Conservation (phyloP, 2,888 invertebrate species). For the Acrobasis repandana region DNA sequence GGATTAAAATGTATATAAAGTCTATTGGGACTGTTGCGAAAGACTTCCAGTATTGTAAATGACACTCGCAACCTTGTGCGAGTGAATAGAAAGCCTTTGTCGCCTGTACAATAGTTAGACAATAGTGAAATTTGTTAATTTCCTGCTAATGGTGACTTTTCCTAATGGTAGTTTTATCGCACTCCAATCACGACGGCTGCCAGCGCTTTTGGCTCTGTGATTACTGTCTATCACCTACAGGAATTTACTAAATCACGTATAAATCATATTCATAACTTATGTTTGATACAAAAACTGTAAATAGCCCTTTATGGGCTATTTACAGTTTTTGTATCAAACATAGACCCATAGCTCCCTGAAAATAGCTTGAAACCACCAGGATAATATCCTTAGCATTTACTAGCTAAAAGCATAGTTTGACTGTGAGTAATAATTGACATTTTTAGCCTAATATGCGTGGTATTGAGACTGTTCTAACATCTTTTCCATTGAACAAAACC, state of each 20-base stretch:
- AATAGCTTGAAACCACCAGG: neutral
- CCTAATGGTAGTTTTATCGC: constrained; percentile 6
- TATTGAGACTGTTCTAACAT: neutral
- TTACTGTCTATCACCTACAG: neutral
- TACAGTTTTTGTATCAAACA: too few species aligned
- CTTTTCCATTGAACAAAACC: neutral
- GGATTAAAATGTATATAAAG: constrained; percentile 65
- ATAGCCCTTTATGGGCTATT: too few species aligned
- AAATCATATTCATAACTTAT: neutral
- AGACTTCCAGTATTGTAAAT: constrained; percentile 65
- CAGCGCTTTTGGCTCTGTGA: neutral
- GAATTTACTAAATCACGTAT: neutral
- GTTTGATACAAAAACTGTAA: neutral
- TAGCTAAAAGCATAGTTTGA: neutral
- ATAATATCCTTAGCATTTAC: neutral
- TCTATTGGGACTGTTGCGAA: constrained; percentile 72
- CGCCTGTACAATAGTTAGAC: constrained; percentile 57
- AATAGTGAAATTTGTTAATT: constrained; percentile 64
- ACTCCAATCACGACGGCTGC: neutral
- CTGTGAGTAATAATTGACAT: constrained; percentile 3
- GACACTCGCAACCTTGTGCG: constrained; percentile 74
- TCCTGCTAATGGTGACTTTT: constrained; percentile 43
- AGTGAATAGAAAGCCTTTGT: constrained; percentile 74
- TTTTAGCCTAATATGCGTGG: neutral
- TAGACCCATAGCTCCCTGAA: neutral